Base-by-base conservation (phyloP, 2,888 invertebrate species). In the Papilio elwesi region DNA sequence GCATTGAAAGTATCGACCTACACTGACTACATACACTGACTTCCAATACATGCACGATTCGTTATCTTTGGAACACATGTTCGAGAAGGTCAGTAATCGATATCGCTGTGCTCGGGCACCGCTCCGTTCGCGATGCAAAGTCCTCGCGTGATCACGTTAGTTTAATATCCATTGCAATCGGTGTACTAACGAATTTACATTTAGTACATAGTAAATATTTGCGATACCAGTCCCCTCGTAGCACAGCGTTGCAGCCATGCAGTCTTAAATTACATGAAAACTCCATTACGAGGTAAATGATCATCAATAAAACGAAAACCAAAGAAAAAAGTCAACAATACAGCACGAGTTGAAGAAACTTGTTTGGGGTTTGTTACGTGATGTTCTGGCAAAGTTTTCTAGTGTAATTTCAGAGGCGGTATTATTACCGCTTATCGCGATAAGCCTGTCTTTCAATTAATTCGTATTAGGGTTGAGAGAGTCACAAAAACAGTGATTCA, bases 171-270 rank as follows among this genome's bases (percentile, higher is more conserved):
- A 78, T 78, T 77, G 78, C 76, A 76, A 76, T 74, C 82, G 80
- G 79, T 77, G 74, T 78, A 80, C 78, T 79, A 80, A 79, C 75
- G 81, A 87, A 85, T 88, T 87, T 85, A 82, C 85, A 86, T 88
- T 62, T 79, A 81, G 81, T 83, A 78, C 52, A 82, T 79, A 82
- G 81, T 83, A 84, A 83, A 83, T 2, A 82, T 85, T 84, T 83
- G 74, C 84, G 75, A 82, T 79, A 75, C 66, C 75, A 77, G 74
- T 76, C 72, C 78, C 79, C 80, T 75, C 79, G 77, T 79, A 81
- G 77, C 78, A 79, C 80, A 80, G 79, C 76, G 80, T 86, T 80
- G 84, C 82, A 64, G 59, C 12, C 43, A 11, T 72, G 71, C 71
- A 62, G 51, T 48, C 67, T 62, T 48, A 68, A 36, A 43, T 52